Conservation (phyloP, 2,888 invertebrate genomes). For the Mythimna albipuncta region DNA sequence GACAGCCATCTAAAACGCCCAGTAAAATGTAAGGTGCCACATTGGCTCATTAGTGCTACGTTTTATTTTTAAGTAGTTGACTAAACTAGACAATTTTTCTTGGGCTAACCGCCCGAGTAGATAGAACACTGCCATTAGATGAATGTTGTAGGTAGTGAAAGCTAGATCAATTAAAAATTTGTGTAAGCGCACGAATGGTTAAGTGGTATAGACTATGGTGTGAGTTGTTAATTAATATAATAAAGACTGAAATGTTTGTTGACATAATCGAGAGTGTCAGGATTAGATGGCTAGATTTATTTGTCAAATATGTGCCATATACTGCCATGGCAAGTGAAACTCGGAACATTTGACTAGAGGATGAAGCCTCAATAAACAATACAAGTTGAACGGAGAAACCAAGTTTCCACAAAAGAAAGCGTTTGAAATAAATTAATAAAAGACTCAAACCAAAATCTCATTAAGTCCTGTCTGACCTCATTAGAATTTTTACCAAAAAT, state of each 20-base stretch:
- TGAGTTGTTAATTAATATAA: slow-evolving; percentile 59
- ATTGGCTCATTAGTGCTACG: slow-evolving; percentile 66
- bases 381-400: slow-evolving; percentile 69
- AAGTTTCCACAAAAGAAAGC: slow-evolving; percentile 66
- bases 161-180: slow-evolving; percentile 70
- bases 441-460: slow-evolving; percentile 74
- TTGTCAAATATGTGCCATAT: slow-evolving; percentile 71
- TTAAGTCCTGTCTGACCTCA: slow-evolving; percentile 62
- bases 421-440: slow-evolving; percentile 62
- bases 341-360: slow-evolving; percentile 68
- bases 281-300: slow-evolving; percentile 49
- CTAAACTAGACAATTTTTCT: slow-evolving; percentile 64
- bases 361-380: slow-evolving; percentile 63
- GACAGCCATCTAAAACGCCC: slow-evolving; percentile 34
- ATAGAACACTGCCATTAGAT: slow-evolving; percentile 63
- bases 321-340: slow-evolving; percentile 59
- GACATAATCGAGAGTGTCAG: slow-evolving; percentile 62
- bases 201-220: slow-evolving; percentile 50
- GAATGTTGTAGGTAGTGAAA: slow-evolving; percentile 64
- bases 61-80: slow-evolving; percentile 68
- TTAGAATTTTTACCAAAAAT: slow-evolving; percentile 76
- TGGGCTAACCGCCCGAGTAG: slow-evolving; percentile 30
- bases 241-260: slow-evolving; percentile 77
- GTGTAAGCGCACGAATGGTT: slow-evolving; percentile 63
- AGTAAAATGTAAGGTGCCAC: slow-evolving; percentile 79